These are phyloP conservation scores for Campoletis sonorensis DNA, from an alignment of 1,140 invertebrate species.

Conservation along the genomic window DNA sequence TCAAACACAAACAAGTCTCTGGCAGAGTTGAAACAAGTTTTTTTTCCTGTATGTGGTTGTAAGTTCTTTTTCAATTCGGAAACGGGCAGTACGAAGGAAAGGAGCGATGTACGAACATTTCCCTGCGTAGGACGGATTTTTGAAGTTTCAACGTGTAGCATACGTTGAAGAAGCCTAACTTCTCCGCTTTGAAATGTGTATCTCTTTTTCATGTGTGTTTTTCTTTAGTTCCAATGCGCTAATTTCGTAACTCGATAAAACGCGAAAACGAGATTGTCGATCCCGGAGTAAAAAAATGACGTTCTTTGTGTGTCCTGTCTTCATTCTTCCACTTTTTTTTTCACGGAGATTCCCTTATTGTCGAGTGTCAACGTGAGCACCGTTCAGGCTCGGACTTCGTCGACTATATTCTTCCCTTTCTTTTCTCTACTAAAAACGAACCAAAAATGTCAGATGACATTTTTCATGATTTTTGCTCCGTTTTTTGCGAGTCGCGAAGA, in stretches of 20 bases:
- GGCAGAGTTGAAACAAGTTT: slow-evolving; percentile 14
- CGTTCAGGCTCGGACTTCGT: neutral
- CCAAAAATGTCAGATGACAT: neutral
- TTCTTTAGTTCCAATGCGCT: neutral
- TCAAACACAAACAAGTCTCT: neutral
- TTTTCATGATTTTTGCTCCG: neutral
- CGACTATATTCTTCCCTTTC: neutral
- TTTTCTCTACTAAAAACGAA: neutral
- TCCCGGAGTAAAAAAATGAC: slow-evolving; percentile 28
- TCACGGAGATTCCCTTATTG: slow-evolving; percentile 31
- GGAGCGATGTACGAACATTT: neutral
- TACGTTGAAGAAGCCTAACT: neutral
- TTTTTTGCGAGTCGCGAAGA: neutral
- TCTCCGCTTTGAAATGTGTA: slow-evolving; percentile 3
- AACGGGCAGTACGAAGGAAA: slow-evolving; percentile 43
- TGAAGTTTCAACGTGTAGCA: slow-evolving; percentile 20
- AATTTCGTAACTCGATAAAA: slow-evolving; percentile 11
- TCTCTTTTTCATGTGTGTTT: neutral
- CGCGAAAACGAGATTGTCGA: slow-evolving; percentile 1
- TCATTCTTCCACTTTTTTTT: neutral
- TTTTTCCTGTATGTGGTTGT: slow-evolving; percentile 8
- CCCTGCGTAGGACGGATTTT: slow-evolving; percentile 47
- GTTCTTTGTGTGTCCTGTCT: neutral
- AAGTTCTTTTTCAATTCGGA: slow-evolving; percentile 28
- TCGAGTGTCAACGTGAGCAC: slow-evolving; percentile 23